A percentile compares a stretch with the other conserved stretches of the same genome.
Conservation (phyloP, 1,140 invertebrate genomes). For the Hyposmocoma kahamanoa region DNA sequence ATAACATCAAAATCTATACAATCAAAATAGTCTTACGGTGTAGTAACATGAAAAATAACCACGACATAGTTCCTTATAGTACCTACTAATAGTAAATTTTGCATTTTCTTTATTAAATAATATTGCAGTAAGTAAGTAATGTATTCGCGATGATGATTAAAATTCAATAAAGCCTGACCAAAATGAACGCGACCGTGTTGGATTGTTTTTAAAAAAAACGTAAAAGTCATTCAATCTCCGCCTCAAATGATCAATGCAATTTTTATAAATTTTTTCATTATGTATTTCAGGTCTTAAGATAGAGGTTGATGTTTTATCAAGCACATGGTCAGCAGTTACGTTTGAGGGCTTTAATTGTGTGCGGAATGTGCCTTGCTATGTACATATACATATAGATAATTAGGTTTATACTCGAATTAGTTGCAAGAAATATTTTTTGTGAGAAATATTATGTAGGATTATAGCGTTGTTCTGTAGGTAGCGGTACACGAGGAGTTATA, state of each 20-base stretch:
- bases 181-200: slow-evolving; percentile 16
- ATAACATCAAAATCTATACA: slow-evolving; percentile 59
- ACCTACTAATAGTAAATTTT: slow-evolving; percentile 72
- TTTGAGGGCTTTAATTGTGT: slow-evolving; percentile 68
- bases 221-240: background rate
- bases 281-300: slow-evolving; percentile 25
- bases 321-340: slow-evolving; percentile 60
- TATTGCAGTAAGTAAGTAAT: slow-evolving; percentile 64
- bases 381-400: slow-evolving; percentile 59
- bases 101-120: slow-evolving; percentile 64
- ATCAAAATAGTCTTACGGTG: slow-evolving; percentile 33
- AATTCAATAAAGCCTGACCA: slow-evolving; percentile 34
- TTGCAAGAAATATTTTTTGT: slow-evolving; percentile 72
- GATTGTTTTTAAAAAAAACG: slow-evolving; percentile 8
- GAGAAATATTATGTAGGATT: slow-evolving; percentile 63
- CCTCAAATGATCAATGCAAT: too few relatives aligned
- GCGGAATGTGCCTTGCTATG: slow-evolving; percentile 75
- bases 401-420: slow-evolving; percentile 74
- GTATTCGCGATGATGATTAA: slow-evolving; percentile 46
- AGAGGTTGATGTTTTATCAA: slow-evolving; percentile 63
- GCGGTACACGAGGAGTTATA: slow-evolving; percentile 53
- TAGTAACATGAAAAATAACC: slow-evolving; percentile 56
- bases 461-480: slow-evolving; percentile 60
- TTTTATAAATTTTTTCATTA: background rate
- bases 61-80: slow-evolving; percentile 72